phyloP scores from a whole-genome alignment of 1,140 invertebrate species.

The Zaprionus gabonicus region DNA sequence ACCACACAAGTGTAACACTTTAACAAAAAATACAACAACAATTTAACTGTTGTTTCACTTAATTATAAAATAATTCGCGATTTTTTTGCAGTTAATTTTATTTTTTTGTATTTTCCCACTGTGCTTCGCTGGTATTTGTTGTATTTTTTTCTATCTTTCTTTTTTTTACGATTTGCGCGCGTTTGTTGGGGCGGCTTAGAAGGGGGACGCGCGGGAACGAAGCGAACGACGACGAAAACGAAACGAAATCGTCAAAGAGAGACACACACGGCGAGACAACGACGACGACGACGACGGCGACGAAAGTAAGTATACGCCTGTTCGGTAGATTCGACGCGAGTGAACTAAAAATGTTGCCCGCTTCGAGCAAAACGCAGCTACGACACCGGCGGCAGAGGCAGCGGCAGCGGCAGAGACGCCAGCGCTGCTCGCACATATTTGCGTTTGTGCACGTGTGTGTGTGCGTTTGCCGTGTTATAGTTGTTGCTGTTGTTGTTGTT shows the following conservation, averaged over 20 bases:
- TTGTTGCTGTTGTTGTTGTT: constrained; percentile 21
- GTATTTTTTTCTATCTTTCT: constrained; percentile 11
- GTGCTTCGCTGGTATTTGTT: constrained; percentile 32
- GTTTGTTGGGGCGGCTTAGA: neutral
- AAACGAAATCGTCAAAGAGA: constrained; percentile 37
- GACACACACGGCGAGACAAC: constrained; percentile 20
- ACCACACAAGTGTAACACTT: constrained; percentile 5
- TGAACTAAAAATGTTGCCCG: constrained; percentile 63
- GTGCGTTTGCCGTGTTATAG: constrained; percentile 28
- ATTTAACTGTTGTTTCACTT: constrained; percentile 37
- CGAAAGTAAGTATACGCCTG: constrained; percentile 74
- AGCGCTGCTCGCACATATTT: constrained; percentile 27
- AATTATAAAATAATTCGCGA: constrained; percentile 30
- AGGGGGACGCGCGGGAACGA: constrained; percentile 2
- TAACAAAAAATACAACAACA: constrained; percentile 5
- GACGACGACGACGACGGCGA: constrained; percentile 42
- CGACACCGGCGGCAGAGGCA: constrained; percentile 19
- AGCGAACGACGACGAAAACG: constrained; percentile 42
- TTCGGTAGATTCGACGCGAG: constrained; percentile 79
- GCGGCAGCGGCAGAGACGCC: constrained; percentile 36
- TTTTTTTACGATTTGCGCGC: constrained; percentile 36
- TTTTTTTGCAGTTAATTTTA: neutral
- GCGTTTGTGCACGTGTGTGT: constrained; percentile 24
- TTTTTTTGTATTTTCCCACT: constrained; percentile 40
- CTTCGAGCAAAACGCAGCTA: constrained; percentile 52